Evolutionary conservation across 1,140 invertebrate species (phyloP), one percentile per base, ranked within the genome.

Genomic region (Drosophila persimilis): DNA sequence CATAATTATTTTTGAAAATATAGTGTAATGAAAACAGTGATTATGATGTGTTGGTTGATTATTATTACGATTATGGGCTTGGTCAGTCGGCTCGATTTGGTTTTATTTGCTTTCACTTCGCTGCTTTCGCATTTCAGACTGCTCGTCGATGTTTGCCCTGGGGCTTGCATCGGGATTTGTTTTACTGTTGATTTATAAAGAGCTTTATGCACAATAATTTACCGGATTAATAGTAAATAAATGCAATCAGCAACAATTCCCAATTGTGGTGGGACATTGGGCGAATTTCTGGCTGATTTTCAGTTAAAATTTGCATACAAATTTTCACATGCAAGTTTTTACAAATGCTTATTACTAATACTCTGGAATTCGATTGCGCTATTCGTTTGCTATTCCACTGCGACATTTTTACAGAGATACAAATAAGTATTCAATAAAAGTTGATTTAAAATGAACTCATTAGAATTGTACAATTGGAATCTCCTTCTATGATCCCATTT

Each of bases 1-100:
- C 88, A 85, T 89, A 88, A 90, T 90, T 90, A 89, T 89, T 90
- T 90, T 80, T 64, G 74, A 86, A 90, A 90, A 88, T 89, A 90
- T 77, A 70, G 66, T 88, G 83, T 86, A 86, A 89, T 88, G 83
- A 66, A 89, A 70, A 50, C 62, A 57, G 55, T 80, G 83, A 79
- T 88, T 83, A 83, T 88, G 78, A 73, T 81, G 74, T 78, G 74
- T 72, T 76, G 75, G 64, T 63, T 59, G 66, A 64, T 84, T 79
- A 80, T 80, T 69, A 86, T 81, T 78, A 88, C 71, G 64, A 74
- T 77, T 73, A 86, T 85, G 63, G 64, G 45, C 43, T 79, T 58
- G 60, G 74, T 53, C 47, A 35, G 51, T 59, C 54, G 67, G 61
- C 54, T 84, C 62, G 76, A 69, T 72, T 70, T 61, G 20, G 58